Evolutionary conservation across 2,113 vertebrate genomes (phyloP).

Genomic region (Potamarius usumacintae): DNA sequence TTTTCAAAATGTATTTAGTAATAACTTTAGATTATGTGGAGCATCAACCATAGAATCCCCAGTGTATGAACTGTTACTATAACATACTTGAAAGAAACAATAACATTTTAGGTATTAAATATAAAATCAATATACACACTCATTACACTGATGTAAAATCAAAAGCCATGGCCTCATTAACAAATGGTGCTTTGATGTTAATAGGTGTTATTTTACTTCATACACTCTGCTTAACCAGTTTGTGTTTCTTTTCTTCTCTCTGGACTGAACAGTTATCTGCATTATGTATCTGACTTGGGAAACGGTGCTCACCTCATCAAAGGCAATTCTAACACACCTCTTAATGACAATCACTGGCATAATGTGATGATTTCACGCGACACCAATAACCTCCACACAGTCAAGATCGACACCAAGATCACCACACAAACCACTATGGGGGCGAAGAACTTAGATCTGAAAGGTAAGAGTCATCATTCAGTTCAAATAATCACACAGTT

Average conservation of each 20-base stretch:
- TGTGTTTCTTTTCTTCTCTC: conserved; percentile 1
- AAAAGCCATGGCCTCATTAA: background rate
- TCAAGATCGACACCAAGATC: conserved; percentile 98
- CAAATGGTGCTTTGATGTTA: background rate
- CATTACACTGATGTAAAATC: background rate
- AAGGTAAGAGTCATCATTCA: conserved; percentile 75
- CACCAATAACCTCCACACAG: conserved; percentile 96
- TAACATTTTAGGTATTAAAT: background rate
- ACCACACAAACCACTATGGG: conserved; percentile 96
- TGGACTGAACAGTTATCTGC: conserved; percentile 82
- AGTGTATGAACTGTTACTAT: background rate
- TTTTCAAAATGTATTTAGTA: background rate
- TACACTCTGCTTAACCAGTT: background rate
- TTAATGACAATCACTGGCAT: conserved; percentile 99
- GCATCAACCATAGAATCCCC: too few relatives aligned
- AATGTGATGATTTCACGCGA: conserved; percentile 98
- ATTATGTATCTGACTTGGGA: conserved; percentile 97
- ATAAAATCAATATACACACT: background rate
- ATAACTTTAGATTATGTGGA: background rate
- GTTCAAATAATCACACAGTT: background rate
- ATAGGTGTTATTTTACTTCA: background rate
- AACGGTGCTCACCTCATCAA: conserved; percentile 98
- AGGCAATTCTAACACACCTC: conserved; percentile 95
- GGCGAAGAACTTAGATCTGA: conserved; percentile 95
- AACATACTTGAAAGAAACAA: background rate